Conservation (phyloP, 2,797 vertebrate genomes). For the Chelidonichthys spinosus region DNA sequence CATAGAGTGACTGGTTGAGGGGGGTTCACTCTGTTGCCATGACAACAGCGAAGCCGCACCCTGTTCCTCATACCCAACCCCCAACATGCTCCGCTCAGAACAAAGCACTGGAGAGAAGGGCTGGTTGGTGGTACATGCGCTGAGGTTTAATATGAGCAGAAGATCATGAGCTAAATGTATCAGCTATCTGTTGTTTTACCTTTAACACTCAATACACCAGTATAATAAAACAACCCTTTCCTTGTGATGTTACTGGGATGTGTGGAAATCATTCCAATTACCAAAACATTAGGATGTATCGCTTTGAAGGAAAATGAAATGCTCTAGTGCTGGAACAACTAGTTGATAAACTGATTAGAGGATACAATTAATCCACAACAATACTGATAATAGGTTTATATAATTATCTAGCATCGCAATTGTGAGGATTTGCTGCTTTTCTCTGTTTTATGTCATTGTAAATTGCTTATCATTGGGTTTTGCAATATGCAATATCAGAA, state of each 20-base stretch:
- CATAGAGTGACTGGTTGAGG: constrained; percentile 32
- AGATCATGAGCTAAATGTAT: constrained; percentile 4
- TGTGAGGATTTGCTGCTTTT: background rate
- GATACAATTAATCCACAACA: background rate
- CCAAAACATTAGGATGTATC: background rate
- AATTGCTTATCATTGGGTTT: background rate
- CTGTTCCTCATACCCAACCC: constrained; percentile 59
- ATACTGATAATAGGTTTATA: background rate
- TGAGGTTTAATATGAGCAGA: constrained; percentile 40
- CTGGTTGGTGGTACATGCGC: constrained; percentile 38
- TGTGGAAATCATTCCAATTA: constrained; percentile 5
- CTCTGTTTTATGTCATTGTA: background rate
- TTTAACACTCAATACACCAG: background rate
- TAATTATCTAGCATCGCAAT: background rate
- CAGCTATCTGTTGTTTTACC: constrained; percentile 1
- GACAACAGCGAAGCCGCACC: constrained; percentile 77
- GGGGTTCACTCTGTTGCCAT: constrained; percentile 73
- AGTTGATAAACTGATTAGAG: background rate
- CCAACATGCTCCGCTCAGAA: constrained; percentile 45
- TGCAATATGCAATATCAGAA: background rate
- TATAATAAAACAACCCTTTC: background rate
- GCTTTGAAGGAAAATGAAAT: background rate
- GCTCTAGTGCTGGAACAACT: background rate
- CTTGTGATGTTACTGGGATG: background rate
- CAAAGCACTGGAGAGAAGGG: constrained; percentile 38